phyloP scores from a whole-genome alignment of 2,888 invertebrate species.

The Polydesmus complanatus region DNA sequence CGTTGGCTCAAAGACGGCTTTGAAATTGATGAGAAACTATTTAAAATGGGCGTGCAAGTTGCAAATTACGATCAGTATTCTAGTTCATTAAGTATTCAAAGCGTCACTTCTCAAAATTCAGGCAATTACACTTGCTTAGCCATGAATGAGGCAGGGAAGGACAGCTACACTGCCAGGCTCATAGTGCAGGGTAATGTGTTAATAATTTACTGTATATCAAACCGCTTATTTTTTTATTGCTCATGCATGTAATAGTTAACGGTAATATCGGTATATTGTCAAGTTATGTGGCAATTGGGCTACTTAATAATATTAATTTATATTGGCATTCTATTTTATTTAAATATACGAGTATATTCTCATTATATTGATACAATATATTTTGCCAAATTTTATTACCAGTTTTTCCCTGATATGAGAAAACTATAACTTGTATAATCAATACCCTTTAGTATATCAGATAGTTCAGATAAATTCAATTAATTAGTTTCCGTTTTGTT shows the following conservation, averaged over 20 bases:
- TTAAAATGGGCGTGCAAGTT: conserved; percentile 17
- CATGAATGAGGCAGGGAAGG: conserved; percentile 61
- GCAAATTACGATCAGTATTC: conserved; percentile 45
- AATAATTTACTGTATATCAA: no score
- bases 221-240: no score
- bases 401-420: no score
- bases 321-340: no score
- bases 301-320: background rate
- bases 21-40: conserved; percentile 31
- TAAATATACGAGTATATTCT: background rate
- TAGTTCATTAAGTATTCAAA: conserved; percentile 61
- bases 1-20: conserved; percentile 69
- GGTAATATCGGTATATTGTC: no score
- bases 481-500: background rate
- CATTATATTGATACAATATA: background rate
- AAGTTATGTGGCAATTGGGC: background rate
- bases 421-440: no score
- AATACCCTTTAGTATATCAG: background rate
- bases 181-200: conserved; percentile 71
- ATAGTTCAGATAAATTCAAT: background rate
- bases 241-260: no score
- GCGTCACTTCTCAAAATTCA: conserved; percentile 55
- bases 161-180: conserved; percentile 61
- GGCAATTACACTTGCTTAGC: conserved; percentile 65
- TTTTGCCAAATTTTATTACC: background rate